Evolutionary conservation across 2,113 vertebrate genomes (phyloP).

Genomic region (Tenrec ecaudatus): DNA sequence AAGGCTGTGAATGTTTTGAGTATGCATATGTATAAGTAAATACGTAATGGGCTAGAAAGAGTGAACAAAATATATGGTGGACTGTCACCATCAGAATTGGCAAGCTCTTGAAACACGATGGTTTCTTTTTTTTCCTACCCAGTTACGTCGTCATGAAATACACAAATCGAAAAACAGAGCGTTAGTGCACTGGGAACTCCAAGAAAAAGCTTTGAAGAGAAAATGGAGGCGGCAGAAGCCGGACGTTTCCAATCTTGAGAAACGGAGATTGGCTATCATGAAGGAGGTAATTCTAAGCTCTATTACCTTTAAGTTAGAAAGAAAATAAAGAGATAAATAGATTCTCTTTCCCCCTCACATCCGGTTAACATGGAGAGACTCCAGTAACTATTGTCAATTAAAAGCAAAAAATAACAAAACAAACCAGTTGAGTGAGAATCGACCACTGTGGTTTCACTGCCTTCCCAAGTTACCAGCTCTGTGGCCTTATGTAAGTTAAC

Average conservation of each 20-base stretch:
- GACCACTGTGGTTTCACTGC: conserved; percentile 6
- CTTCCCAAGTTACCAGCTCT: neutral
- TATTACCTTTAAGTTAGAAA: neutral
- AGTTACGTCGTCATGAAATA: conserved; percentile 93
- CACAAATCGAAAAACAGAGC: conserved; percentile 94
- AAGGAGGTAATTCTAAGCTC: conserved; percentile 88
- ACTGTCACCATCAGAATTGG: neutral
- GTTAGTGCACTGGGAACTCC: conserved; percentile 92
- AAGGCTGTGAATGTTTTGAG: conserved; percentile 23
- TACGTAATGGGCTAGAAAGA: neutral
- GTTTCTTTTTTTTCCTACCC: neutral
- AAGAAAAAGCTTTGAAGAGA: conserved; percentile 88
- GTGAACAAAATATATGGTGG: neutral
- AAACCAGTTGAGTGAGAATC: neutral
- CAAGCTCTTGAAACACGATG: conserved; percentile 12
- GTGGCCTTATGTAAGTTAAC: conserved; percentile 21
- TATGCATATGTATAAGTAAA: neutral
- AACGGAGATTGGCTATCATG: conserved; percentile 89
- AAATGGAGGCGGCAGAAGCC: conserved; percentile 85
- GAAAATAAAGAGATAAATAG: conserved; percentile 1
- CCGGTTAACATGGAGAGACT: conserved; percentile 16
- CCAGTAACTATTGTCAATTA: neutral
- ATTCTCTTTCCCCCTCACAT: neutral
- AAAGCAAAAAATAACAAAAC: neutral
- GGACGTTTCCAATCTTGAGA: conserved; percentile 86